Evolutionary conservation across 2,888 invertebrate species (phyloP).

Genomic region (Xanthia icteritia): DNA sequence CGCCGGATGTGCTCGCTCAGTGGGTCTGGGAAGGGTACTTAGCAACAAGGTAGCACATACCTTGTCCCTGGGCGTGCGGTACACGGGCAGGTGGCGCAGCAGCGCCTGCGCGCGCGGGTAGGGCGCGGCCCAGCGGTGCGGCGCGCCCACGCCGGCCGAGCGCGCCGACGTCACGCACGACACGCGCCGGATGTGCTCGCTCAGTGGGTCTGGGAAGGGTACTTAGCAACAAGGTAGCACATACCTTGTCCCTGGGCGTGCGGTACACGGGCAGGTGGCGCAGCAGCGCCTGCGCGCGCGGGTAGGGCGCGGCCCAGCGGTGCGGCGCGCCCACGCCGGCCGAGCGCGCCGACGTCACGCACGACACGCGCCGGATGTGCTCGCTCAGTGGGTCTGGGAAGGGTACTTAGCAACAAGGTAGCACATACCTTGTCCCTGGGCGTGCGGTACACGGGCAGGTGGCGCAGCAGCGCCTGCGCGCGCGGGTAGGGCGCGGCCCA

Average conservation of each 20-base stretch:
- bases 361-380: conserved; percentile 31
- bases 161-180: conserved; percentile 49
- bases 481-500: conserved; percentile 99
- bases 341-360: conserved; percentile 48
- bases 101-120: conserved; percentile 98
- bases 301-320: conserved; percentile 98
- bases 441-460: conserved; percentile 97
- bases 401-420: not conserved
- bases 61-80: conserved; percentile 96
- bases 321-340: conserved; percentile 91
- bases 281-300: conserved; percentile 97
- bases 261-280: conserved; percentile 97
- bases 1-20: no score
- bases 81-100: conserved; percentile 96
- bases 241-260: conserved; percentile 90
- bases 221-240: not conserved
- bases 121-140: conserved; percentile 96
- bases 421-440: conserved; percentile 81
- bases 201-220: not conserved
- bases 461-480: conserved; percentile 96
- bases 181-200: conserved; percentile 26
- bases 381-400: not conserved
- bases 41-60: not conserved
- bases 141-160: conserved; percentile 91
- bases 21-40: not conserved